Evolutionary conservation across 2,113 vertebrate genomes (phyloP).

Genomic region (Anas platyrhynchos): DNA sequence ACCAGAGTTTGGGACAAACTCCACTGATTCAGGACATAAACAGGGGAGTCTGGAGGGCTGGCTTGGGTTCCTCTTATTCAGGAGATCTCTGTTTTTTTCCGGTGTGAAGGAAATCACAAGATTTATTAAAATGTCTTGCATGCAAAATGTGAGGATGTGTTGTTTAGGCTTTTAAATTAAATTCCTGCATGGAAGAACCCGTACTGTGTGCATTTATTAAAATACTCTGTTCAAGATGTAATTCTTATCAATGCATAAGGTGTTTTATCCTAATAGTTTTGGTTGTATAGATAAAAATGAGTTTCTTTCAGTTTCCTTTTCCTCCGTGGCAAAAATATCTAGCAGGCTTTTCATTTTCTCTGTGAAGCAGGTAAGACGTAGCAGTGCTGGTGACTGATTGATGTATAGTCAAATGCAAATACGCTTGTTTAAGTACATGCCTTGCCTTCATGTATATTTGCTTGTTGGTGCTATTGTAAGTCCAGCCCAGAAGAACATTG

Average conservation of each 20-base stretch:
- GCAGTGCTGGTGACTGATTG: slow-evolving; percentile 59
- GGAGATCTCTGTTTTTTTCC: not conserved
- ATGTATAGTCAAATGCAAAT: slow-evolving; percentile 66
- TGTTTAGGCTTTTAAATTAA: not conserved
- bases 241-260: not conserved
- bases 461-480: slow-evolving; percentile 54
- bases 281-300: not conserved
- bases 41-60: not conserved
- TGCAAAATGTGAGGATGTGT: not conserved
- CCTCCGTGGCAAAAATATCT: slow-evolving; percentile 16
- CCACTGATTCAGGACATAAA: slow-evolving; percentile 36
- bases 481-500: slow-evolving; percentile 67
- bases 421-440: slow-evolving; percentile 54
- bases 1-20: slow-evolving; percentile 53
- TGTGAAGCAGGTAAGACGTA: slow-evolving; percentile 29
- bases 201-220: not conserved
- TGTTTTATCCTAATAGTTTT: not conserved
- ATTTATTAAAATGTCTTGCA: not conserved
- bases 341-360: slow-evolving; percentile 3
- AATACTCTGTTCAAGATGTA: not conserved
- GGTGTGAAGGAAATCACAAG: not conserved
- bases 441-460: slow-evolving; percentile 54
- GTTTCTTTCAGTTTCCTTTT: not conserved
- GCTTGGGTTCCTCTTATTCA: not conserved
- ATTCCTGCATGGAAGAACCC: not conserved